Base-by-base conservation (phyloP, 2,888 invertebrate genomes). In the Hoplodrina blanda region DNA sequence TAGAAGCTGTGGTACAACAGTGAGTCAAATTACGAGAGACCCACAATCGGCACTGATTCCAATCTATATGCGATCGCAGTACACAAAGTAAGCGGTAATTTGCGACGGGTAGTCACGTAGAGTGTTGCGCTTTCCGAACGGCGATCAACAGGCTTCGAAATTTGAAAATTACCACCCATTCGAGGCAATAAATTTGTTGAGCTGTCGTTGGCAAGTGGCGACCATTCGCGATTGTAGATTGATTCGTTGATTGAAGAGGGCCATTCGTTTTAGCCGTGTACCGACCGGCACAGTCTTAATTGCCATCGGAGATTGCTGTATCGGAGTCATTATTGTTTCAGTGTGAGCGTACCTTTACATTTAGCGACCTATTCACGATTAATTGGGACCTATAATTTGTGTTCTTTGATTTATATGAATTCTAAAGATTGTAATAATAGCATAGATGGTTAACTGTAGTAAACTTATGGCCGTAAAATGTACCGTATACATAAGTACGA, bases 241-340 rank as follows among this genome's bases (percentile, higher is more conserved):
- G 95, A 95, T 95, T 95, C 93, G 94, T 94, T 96, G 95, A 95
- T 95, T 95, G 95, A 95, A 95, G 95, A 94, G 95, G 91, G 86
- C 91, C 92, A 95, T 96, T 95, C 94, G 95, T 94, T 94, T 91
- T 91, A 91, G 92, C 90, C 91, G 84, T 91, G 91, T 89, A 91
- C 92, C 85, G 80, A 88, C 89, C 88, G 90, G 91, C 89, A 88
- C 88, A 92, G 92, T 94, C 95, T 95, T 95, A 95, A 95, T 95
- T 95, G 95, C 93, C 85, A 89, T 85, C 92, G 92, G 93, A 94
- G 93, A 94, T 95, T 93, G 94, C 91, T 90, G 89, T 92, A 92
- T 91, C 88, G 88, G 84, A 85, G 85, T 87, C 87, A 92, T 91
- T 90, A 91, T 88, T 88, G 88, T 86, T 88, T 81, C 82, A 82